Base-by-base conservation (phyloP, 1,140 invertebrate genomes). In the Kradibia gibbosae region DNA sequence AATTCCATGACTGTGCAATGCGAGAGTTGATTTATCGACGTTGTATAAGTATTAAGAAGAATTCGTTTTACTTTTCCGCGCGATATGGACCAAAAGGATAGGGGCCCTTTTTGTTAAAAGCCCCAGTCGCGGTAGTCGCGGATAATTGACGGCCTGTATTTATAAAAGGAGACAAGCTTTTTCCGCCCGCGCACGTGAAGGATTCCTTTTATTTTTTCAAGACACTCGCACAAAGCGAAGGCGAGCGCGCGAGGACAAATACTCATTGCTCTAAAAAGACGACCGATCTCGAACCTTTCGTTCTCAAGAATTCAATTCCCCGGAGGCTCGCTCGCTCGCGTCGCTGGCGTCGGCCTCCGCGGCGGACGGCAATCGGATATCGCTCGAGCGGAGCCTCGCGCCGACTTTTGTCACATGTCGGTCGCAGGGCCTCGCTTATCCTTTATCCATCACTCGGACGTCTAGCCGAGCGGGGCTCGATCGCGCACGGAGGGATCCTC, bases 101-200 rank as follows among this genome's bases (percentile, higher is more conserved):
- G 25, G 62, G 5, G 11, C 42, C n/a, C 13, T 67, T 39, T 60
- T 53, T 78, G n/a, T 31, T 67, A 55, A 31, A 57, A 62, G n/a
- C 20, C 5, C 15, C 22, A 65, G 31, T 36, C 0, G 15, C 31
- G 20, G n/a, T 60, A 71, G 20, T 50, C 45, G n/a, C 20, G 60
- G 11, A 73, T 57, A 77, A 83, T 57, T 71, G 62, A 78, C 65
- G 17, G 31, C 10, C 22, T 36, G 45, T 53, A 78, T 78, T 78
- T 78, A 60, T 48, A 70, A 55, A 45, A 60, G 31, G 70, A 83
- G 31, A 65, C 57, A 73, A 74, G 71, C 34, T 65, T n/a, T 62
- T 65, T 73, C 57, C 57, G 71, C 28, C 45, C 45, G 28, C 45
- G 57, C n/a, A 39, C 50, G 74, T 62, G 34, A 60, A 45, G 25